Evolutionary conservation across 2,888 invertebrate genomes (phyloP).

Genomic region (Bellardia pandia): DNA sequence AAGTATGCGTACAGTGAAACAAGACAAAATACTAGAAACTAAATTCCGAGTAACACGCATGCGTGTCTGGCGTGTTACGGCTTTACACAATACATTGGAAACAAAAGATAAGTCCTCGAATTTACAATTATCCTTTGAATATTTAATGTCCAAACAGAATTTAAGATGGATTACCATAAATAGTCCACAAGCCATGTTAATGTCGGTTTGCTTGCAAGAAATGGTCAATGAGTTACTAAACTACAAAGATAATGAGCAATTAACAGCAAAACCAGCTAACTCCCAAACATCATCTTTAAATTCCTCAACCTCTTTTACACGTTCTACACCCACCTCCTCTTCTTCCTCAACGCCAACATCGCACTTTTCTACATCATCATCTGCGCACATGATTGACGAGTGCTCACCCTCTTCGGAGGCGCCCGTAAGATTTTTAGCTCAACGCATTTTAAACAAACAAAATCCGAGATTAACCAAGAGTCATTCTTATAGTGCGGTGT

Average conservation of each 20-base stretch:
- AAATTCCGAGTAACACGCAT: conserved; percentile 97
- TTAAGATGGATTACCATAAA: conserved; percentile 97
- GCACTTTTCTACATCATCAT: conserved; percentile 67
- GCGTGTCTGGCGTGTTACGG: conserved; percentile 98
- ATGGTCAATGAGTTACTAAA: conserved; percentile 94
- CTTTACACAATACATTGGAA: conserved; percentile 86
- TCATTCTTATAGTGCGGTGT: conserved; percentile 85
- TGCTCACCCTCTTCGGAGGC: conserved; percentile 75
- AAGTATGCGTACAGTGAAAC: conserved; percentile 87
- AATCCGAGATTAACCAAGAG: conserved; percentile 86
- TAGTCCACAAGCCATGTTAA: conserved; percentile 96
- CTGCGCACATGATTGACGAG: conserved; percentile 73
- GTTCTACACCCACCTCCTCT: conserved; percentile 74
- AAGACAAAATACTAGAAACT: conserved; percentile 90
- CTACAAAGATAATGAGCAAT: conserved; percentile 69
- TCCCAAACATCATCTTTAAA: conserved; percentile 46
- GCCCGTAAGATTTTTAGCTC: conserved; percentile 86
- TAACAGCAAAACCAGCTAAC: conserved; percentile 1
- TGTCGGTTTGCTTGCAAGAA: conserved; percentile 97
- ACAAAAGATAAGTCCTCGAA: conserved; percentile 78
- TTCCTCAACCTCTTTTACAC: conserved; percentile 71
- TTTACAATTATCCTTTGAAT: conserved; percentile 96
- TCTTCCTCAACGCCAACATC: conserved; percentile 77
- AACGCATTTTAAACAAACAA: conserved; percentile 86
- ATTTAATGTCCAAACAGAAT: conserved; percentile 95